A percentile compares a stretch with the other conserved stretches of the same genome.
Evolutionary conservation across 1,140 invertebrate species (phyloP).

Genomic region (Sipha flava): DNA sequence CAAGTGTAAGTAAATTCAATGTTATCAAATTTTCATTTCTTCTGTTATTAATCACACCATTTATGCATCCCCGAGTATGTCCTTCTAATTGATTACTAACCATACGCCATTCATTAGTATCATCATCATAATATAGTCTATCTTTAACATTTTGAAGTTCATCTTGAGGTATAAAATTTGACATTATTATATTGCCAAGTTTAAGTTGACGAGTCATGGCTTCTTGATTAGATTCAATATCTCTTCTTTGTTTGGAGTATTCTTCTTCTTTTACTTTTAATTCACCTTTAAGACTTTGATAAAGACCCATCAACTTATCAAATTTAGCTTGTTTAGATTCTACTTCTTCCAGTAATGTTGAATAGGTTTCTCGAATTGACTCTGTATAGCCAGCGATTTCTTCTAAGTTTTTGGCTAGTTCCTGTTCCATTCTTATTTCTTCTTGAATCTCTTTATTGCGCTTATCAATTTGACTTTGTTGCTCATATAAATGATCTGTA

Average conservation of each 20-base stretch:
- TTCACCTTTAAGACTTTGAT: constrained; percentile 56
- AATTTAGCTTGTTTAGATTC: constrained; percentile 85
- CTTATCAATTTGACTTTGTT: constrained; percentile 73
- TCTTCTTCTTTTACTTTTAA: constrained; percentile 75
- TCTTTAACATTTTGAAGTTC: constrained; percentile 75
- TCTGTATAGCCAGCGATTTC: constrained; percentile 78
- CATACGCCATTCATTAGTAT: constrained; percentile 71
- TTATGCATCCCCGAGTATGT: constrained; percentile 33
- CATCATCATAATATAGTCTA: constrained; percentile 75
- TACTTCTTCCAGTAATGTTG: constrained; percentile 81
- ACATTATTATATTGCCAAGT: constrained; percentile 79
- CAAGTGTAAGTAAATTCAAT: constrained; percentile 70
- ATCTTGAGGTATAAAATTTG: constrained; percentile 91
- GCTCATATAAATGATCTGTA: constrained; percentile 82
- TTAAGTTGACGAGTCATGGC: constrained; percentile 70
- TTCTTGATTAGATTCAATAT: constrained; percentile 70
- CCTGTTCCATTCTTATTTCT: constrained; percentile 62
- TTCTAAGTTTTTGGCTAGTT: constrained; percentile 80
- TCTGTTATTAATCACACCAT: constrained; percentile 33
- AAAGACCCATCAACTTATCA: constrained; percentile 60
- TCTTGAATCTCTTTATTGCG: constrained; percentile 72
- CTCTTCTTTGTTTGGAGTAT: constrained; percentile 67
- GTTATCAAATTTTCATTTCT: constrained; percentile 71
- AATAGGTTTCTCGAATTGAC: constrained; percentile 75
- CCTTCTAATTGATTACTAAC: constrained; percentile 43